These are phyloP conservation scores for Dasyornis broadbenti DNA, from an alignment of 2,113 vertebrate genomes.

Conservation along the genomic window DNA sequence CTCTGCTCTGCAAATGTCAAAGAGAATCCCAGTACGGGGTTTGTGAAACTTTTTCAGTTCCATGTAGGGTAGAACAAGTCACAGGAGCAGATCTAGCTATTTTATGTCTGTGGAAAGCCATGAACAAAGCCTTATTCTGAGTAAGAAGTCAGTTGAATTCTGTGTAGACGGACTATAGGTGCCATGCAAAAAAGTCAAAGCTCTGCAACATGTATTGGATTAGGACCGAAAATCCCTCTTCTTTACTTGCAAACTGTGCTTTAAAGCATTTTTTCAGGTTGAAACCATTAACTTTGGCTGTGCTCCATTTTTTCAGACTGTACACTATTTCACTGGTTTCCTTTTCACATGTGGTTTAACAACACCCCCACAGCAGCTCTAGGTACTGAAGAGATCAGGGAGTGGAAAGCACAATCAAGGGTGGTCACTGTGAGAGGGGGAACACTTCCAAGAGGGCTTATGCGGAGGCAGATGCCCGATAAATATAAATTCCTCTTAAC, in stretches of 20 bases:
- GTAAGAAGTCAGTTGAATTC: neutral
- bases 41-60: neutral
- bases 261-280: neutral
- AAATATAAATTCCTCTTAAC: neutral
- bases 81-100: neutral
- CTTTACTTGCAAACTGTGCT: neutral
- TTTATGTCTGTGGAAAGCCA: neutral
- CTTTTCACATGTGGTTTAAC: slow-evolving; percentile 1
- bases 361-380: neutral
- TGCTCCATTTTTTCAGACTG: neutral
- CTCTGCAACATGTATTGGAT: neutral
- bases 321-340: neutral
- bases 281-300: neutral
- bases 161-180: neutral
- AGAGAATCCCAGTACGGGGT: neutral
- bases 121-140: neutral
- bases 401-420: neutral
- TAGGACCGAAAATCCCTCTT: neutral
- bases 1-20: neutral
- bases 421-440: neutral
- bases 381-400: neutral
- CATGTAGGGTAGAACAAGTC: neutral
- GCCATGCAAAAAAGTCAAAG: neutral
- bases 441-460: neutral
- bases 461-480: neutral